Percentiles rank a stretch among this genome's conserved stretches.
These are phyloP conservation scores for Synergus laeviventris DNA, from an alignment of 2,888 invertebrate genomes.

Conservation along the genomic window DNA sequence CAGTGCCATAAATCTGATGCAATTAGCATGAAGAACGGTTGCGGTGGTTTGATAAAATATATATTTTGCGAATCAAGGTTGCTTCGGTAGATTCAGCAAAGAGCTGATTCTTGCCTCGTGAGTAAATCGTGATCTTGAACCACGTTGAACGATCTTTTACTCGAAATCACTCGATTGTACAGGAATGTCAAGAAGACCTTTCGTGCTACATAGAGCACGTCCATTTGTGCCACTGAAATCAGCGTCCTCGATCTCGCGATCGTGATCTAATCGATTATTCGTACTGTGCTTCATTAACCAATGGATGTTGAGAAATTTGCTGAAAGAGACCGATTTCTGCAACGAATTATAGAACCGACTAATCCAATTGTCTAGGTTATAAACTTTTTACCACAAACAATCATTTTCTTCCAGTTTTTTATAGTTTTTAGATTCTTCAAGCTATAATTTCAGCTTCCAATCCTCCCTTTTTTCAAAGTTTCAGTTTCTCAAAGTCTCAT, in stretches of 20 bases:
- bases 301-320: constrained; percentile 27
- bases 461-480: neutral
- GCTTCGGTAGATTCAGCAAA: constrained; percentile 42
- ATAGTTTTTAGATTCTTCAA: too few relatives aligned
- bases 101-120: constrained; percentile 48
- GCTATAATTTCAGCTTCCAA: too few relatives aligned
- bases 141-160: constrained; percentile 57
- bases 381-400: too few relatives aligned
- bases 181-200: constrained; percentile 53
- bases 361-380: neutral
- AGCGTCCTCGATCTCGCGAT: constrained; percentile 43
- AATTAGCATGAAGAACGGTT: constrained; percentile 50
- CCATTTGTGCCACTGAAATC: constrained; percentile 51
- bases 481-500: neutral
- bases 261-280: constrained; percentile 46
- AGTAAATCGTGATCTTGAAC: constrained; percentile 58
- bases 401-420: too few relatives aligned
- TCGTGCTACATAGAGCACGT: constrained; percentile 49
- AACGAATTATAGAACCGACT: neutral
- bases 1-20: constrained; percentile 45
- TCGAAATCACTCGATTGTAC: constrained; percentile 55
- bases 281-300: constrained; percentile 30
- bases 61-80: constrained; percentile 47
- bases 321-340: neutral
- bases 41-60: constrained; percentile 46